Evolutionary conservation across 2,113 vertebrate species (phyloP).

Genomic region (Myotis davidii): DNA sequence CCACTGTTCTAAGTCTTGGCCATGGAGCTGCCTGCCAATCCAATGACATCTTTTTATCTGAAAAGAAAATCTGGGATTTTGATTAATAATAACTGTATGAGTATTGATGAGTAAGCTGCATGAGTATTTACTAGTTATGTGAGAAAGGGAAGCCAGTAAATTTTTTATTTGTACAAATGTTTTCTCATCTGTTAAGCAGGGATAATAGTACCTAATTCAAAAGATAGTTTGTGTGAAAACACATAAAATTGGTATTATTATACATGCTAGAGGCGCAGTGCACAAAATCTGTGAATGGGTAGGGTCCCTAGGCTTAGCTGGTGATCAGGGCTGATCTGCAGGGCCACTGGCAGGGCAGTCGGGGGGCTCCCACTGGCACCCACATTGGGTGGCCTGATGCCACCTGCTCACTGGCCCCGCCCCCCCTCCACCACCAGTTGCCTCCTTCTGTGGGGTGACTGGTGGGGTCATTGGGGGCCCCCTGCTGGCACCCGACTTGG

Average conservation of each 20-base stretch:
- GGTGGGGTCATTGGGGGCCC: no score
- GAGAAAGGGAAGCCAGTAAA: not conserved
- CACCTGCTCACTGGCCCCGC: no score
- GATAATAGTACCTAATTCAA: not conserved
- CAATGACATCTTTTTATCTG: not conserved
- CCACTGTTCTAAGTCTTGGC: not conserved
- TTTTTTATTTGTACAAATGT: not conserved
- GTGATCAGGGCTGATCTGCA: no score
- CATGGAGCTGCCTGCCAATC: not conserved
- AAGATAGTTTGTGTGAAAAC: not conserved
- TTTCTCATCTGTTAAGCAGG: not conserved
- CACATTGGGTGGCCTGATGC: no score
- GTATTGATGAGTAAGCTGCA: not conserved
- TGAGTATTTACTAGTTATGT: not conserved
- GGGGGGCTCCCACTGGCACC: no score
- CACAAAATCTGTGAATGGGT: no score
- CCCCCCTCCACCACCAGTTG: no score
- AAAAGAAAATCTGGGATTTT: not conserved
- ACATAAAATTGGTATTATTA: not conserved
- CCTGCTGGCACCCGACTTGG: no score
- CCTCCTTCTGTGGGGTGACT: no score
- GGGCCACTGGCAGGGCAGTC: no score
- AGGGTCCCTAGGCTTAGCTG: no score
- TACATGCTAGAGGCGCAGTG: not conserved
- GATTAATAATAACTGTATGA: not conserved